phyloP scores from a whole-genome alignment of 2,888 invertebrate species.

The Lasioglossum zephyrum region DNA sequence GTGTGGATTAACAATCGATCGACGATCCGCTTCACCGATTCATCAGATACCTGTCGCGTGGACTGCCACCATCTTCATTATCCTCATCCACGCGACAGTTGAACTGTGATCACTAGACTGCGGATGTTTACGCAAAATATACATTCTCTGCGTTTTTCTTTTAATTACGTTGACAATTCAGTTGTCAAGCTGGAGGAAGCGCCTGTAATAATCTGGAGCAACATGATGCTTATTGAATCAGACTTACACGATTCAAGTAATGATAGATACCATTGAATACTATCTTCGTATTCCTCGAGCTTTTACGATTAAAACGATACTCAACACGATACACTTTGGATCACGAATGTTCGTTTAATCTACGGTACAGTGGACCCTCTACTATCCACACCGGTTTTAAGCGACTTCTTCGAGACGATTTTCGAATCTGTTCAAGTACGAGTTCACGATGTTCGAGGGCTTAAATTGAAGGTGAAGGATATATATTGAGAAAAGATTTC shows the following conservation, averaged over 20 bases:
- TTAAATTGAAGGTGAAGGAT: background rate
- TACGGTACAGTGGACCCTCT: background rate
- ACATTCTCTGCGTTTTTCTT: background rate
- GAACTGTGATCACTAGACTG: background rate
- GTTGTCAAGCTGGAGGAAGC: no score
- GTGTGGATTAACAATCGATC: conserved; percentile 56
- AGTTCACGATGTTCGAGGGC: background rate
- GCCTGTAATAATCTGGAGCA: no score
- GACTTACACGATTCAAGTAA: no score
- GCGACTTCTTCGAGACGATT: background rate
- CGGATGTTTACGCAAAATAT: background rate
- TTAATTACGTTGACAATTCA: no score
- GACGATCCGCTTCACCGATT: conserved; percentile 20
- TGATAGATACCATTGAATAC: no score
- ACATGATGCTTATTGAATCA: no score
- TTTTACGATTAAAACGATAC: background rate
- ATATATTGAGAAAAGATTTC: no score
- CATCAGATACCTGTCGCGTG: background rate
- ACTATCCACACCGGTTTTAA: background rate
- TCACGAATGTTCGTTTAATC: background rate
- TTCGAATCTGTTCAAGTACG: background rate
- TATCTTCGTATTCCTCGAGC: no score
- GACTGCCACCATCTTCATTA: background rate
- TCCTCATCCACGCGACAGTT: background rate
- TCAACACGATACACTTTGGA: background rate